Conservation (phyloP, 2,113 vertebrate species). For the Seriola aureovittata region DNA sequence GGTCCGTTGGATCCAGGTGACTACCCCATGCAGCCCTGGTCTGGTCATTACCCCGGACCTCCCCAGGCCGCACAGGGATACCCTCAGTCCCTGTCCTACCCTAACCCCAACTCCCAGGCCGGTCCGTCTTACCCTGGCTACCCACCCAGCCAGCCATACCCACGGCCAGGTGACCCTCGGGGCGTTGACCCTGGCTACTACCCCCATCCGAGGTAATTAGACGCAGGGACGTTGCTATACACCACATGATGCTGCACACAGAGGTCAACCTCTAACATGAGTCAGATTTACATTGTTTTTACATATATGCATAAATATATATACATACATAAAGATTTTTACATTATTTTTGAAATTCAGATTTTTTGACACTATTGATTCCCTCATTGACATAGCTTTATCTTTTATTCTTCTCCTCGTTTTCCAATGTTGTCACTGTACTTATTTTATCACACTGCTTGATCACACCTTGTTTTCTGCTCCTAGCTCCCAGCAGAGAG, state of each 20-base stretch:
- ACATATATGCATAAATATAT: too few relatives aligned
- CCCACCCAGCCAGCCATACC: constrained; percentile 84
- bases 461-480: constrained; percentile 15
- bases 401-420: too few relatives aligned
- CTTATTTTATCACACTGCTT: background rate
- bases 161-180: constrained; percentile 83
- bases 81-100: constrained; percentile 71
- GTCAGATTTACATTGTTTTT: too few relatives aligned
- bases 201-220: constrained; percentile 75
- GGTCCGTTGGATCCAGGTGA: constrained; percentile 88
- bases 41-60: constrained; percentile 85
- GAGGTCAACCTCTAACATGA: background rate
- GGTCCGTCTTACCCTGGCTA: constrained; percentile 85
- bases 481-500: constrained; percentile 87
- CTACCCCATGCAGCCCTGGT: constrained; percentile 87
- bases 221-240: background rate
- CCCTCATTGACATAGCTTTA: too few relatives aligned
- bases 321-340: too few relatives aligned
- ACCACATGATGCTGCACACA: background rate
- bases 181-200: constrained; percentile 87
- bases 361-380: too few relatives aligned
- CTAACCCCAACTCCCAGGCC: constrained; percentile 71
- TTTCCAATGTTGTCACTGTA: background rate
- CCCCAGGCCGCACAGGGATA: constrained; percentile 82
- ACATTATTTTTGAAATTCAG: too few relatives aligned